These are phyloP conservation scores for Neoaliturus tenellus DNA, from an alignment of 2,888 invertebrate species.

Conservation along the genomic window DNA sequence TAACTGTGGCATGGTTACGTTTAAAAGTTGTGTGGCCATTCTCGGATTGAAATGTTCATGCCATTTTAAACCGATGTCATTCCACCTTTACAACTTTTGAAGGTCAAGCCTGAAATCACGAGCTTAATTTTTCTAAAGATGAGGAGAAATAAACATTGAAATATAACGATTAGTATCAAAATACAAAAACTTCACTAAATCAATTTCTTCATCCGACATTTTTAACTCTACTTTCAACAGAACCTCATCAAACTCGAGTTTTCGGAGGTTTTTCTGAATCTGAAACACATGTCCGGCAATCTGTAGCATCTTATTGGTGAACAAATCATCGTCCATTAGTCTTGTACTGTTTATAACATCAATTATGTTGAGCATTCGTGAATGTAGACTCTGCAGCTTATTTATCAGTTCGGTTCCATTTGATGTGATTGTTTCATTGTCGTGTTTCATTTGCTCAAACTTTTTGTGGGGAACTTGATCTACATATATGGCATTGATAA, in stretches of 20 bases:
- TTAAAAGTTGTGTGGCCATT: too few relatives aligned
- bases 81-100: neutral
- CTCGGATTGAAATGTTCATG: too few relatives aligned
- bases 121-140: neutral
- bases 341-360: slow-evolving; percentile 10
- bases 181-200: neutral
- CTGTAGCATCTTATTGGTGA: slow-evolving; percentile 10
- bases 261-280: slow-evolving; percentile 1
- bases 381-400: neutral
- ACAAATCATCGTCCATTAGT: slow-evolving; percentile 15
- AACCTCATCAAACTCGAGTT: slow-evolving; percentile 9
- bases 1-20: too few relatives aligned
- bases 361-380: neutral
- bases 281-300: neutral
- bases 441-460: neutral
- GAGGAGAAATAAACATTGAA: slow-evolving; percentile 7
- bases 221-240: neutral
- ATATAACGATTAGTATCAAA: neutral
- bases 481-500: neutral
- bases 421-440: neutral
- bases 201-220: slow-evolving; percentile 28
- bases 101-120: neutral
- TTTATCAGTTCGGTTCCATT: neutral
- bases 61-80: too few relatives aligned
- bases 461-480: neutral